Evolutionary conservation across 2,888 invertebrate genomes (phyloP), one percentile per base, ranked within the genome.

Genomic region (Lomographa bimaculata): DNA sequence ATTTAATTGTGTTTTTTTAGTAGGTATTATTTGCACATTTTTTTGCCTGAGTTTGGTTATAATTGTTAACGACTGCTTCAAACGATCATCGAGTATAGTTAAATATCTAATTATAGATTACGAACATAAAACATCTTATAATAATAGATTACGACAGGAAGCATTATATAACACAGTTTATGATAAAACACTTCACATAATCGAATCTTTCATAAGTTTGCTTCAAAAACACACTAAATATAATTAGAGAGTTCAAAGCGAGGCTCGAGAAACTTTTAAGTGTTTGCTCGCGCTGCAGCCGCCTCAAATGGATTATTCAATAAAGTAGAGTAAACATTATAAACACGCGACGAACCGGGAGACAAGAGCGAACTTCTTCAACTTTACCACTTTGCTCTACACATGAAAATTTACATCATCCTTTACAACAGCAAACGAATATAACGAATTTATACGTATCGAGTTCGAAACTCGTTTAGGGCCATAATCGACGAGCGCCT

Each of bases 261-360:
- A 14, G 5, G 38, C 24, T 27, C 41, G 35, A 34, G 26, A 7
- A 49, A 46, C 25, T 52, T 50, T 38, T 30, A 36, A 53, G 52
- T 49, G 50, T 46, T 47, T 42, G 26, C 32, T 40, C 35, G 20
- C 20, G 45, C 35, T 40, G 28, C 27, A 24, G 29, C 30, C 33
- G 28, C 44, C 18, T 6, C 27, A 24, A 52, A 57, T 51, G 50
- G 59, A 63, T 70, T 68, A 71, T 71, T 68, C 62, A 69, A 70
- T 69, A 64, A 64, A 66, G 55, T 50, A 53, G 44, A 57, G 63
- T 63, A 63, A 65, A 64, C 68, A 68, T 69, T 60, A 64, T 55
- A 64, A 57, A 65, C 60, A 65, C 57, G 46, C 30, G 27, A 28
- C 34, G 32, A 28, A 21, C 19, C 36, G 21, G 11, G 62, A 58